These are phyloP conservation scores for Spilosoma lubricipeda DNA, from an alignment of 2,888 invertebrate genomes.

Conservation along the genomic window DNA sequence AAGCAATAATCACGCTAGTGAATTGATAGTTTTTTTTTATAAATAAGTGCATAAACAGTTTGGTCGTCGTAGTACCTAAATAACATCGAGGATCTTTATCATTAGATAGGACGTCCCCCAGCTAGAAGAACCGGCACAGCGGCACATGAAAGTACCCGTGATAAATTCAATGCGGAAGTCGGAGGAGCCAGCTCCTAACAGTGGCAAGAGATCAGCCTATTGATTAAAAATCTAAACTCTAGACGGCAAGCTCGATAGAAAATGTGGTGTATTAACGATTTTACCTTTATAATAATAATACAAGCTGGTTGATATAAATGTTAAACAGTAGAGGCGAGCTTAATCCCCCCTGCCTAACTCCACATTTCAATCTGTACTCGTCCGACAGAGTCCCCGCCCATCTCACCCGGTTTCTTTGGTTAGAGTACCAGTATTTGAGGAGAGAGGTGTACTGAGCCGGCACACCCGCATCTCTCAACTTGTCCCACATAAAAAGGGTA, in stretches of 20 bases:
- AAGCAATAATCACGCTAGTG: background rate
- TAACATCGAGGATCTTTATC: background rate
- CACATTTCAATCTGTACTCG: too few relatives aligned
- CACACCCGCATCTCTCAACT: too few relatives aligned
- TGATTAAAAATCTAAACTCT: background rate
- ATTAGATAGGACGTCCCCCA: background rate
- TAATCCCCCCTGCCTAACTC: too few relatives aligned
- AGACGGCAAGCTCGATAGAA: background rate
- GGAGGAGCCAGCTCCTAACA: background rate
- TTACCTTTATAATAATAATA: too few relatives aligned
- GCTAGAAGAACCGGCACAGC: background rate
- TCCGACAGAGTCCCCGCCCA: too few relatives aligned
- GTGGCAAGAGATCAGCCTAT: background rate
- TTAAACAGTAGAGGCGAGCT: too few relatives aligned
- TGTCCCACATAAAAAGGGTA: too few relatives aligned
- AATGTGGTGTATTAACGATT: background rate
- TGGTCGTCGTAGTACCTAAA: background rate
- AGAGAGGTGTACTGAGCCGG: too few relatives aligned
- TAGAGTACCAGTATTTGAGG: too few relatives aligned
- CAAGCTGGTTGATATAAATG: too few relatives aligned
- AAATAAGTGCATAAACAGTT: background rate
- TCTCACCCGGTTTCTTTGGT: too few relatives aligned
- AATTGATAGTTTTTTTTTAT: too few relatives aligned
- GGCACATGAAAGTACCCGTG: background rate
- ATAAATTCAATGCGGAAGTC: background rate